Evolutionary conservation across 1,140 invertebrate species (phyloP).

Genomic region (Monochamus saltuarius): DNA sequence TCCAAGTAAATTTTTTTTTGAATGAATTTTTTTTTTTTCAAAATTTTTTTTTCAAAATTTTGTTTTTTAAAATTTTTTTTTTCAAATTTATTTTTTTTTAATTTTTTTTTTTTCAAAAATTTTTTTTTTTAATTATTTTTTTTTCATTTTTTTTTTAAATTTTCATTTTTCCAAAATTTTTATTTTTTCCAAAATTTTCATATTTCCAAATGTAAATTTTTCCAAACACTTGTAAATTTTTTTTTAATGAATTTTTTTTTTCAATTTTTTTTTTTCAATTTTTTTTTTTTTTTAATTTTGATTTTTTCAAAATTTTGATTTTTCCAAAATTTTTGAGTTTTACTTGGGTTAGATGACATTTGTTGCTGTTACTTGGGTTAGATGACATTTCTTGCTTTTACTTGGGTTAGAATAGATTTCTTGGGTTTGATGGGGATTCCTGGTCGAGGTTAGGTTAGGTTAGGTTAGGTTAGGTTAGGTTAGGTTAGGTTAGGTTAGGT

Average conservation of each 20-base stretch:
- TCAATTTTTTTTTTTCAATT: too few relatives aligned
- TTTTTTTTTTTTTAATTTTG: constrained; percentile 33
- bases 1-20: too few relatives aligned
- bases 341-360: background rate
- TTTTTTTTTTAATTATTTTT: constrained; percentile 13
- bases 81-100: too few relatives aligned
- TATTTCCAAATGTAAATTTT: constrained; percentile 30
- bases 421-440: background rate
- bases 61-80: too few relatives aligned
- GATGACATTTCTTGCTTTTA: too few relatives aligned
- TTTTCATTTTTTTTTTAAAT: constrained; percentile 21
- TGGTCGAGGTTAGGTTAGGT: background rate
- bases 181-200: too few relatives aligned
- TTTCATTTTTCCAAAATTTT: constrained; percentile 20
- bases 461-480: background rate
- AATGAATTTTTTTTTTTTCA: too few relatives aligned
- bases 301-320: too few relatives aligned
- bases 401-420: too few relatives aligned
- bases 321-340: too few relatives aligned
- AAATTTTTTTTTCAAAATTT: too few relatives aligned
- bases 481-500: constrained; percentile 10
- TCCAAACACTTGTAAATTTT: constrained; percentile 36
- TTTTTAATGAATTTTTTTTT: constrained; percentile 41
- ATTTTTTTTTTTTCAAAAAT: too few relatives aligned
- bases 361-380: constrained; percentile 33